Base-by-base conservation (phyloP, 1,140 invertebrate species). In the Leptestheria dahalacensis region DNA sequence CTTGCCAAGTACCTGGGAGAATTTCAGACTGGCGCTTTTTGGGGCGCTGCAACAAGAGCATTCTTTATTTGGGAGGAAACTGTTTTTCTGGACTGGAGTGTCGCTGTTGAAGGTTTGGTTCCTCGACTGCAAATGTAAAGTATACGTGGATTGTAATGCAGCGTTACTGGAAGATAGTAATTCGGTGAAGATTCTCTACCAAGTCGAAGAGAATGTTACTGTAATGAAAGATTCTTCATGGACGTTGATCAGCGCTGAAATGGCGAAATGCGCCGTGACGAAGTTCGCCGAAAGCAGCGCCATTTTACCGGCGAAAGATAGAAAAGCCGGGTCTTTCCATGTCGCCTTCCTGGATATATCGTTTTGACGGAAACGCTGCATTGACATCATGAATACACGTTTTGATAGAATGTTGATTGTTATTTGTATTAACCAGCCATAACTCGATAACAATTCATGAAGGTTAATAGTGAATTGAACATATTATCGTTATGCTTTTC, bases 41-140 rank as follows among this genome's bases (percentile, higher is more conserved):
- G 53, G 33, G 3, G 53, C 53, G 2, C 26, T 55, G 20, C 25
- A 55, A 28, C 25, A 55, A 29, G 53, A 55, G 33, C 26, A 55
- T 11, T 55, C 53, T 0, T 29, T 55, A n/a, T 55, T 33, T 33
- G 53, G 53, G 15, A 26, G 53, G 53, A 55, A 55, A 20, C 53
- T 55, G 10, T 24, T 20, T 20, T 29, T 55, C 33, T 20, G 53
- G 33, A 20, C 21, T 33, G 53, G 24, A n/a, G 11, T 9, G 6
- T 9, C 33, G 33, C 6, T 41, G 6, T 15, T 41, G 6, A 41
- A 41, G 33, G 6, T 41, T 6, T 41, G 33, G 33, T 41, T 41
- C 33, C 33, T 41, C 15, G 33, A 41, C 15, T 41, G 6, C 6
- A 41, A 41, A 15, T 41, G 33, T 15, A 41, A 15, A 9, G 6